These are phyloP conservation scores for Panthera tigris DNA, from an alignment of 2,113 vertebrate genomes.

Conservation along the genomic window DNA sequence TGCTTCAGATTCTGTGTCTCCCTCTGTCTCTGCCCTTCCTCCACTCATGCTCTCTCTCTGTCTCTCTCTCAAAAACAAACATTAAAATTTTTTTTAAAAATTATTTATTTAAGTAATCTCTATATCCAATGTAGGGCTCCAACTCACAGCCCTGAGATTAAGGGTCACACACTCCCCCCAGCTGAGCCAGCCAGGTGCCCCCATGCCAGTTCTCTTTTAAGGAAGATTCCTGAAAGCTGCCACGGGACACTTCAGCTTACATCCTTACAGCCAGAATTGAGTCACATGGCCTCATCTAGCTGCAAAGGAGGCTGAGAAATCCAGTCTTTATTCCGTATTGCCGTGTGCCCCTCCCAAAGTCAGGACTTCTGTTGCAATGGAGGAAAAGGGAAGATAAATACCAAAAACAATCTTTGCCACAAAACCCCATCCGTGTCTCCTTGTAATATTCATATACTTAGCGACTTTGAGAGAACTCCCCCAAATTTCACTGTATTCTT, in stretches of 20 bases:
- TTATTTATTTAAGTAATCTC: too few relatives aligned
- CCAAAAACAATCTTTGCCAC: not conserved
- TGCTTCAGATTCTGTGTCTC: too few relatives aligned
- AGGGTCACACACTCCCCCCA: too few relatives aligned
- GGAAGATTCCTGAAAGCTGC: not conserved
- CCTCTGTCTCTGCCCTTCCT: too few relatives aligned
- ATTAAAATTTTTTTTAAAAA: too few relatives aligned
- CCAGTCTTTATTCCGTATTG: not conserved
- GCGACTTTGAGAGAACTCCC: not conserved
- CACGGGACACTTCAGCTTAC: not conserved
- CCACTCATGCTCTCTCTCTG: too few relatives aligned
- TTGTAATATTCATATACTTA: not conserved
- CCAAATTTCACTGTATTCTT: not conserved
- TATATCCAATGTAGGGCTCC: too few relatives aligned
- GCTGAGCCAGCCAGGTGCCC: too few relatives aligned
- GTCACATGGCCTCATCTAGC: not conserved
- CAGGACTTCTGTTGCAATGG: not conserved
- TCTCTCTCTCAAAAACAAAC: too few relatives aligned
- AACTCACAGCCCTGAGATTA: too few relatives aligned
- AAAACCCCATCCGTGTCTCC: not conserved
- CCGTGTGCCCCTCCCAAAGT: not conserved
- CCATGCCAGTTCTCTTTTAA: not conserved
- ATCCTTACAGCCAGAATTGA: not conserved
- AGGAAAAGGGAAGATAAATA: not conserved
- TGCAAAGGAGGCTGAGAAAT: not conserved